Conservation (phyloP, 2,888 invertebrate genomes). For the Erebia palarica region DNA sequence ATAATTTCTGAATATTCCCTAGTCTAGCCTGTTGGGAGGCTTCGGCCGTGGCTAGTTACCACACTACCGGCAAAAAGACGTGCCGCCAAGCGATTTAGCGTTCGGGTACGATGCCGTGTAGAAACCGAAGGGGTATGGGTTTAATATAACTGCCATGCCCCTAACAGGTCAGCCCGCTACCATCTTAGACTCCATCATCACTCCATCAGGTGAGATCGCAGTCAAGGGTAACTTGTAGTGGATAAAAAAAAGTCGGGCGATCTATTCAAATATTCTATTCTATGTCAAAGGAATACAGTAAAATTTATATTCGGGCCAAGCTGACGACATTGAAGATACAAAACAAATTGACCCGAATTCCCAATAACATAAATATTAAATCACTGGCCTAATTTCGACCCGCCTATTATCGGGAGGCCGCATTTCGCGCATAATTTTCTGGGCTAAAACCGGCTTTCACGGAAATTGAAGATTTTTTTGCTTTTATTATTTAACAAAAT, state of each 20-base stretch:
- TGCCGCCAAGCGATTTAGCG: too few species aligned
- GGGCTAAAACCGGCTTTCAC: constrained; percentile 7
- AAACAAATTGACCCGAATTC: constrained; percentile 55
- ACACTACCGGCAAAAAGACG: too few species aligned
- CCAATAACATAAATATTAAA: constrained; percentile 52
- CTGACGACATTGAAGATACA: constrained; percentile 45
- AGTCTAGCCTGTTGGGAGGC: too few species aligned
- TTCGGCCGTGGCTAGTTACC: too few species aligned
- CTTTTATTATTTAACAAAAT: background rate
- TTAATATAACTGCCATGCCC: too few species aligned
- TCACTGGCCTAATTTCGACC: constrained; percentile 39
- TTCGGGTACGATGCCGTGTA: too few species aligned
- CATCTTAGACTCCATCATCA: too few species aligned
- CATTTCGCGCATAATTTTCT: constrained; percentile 12
- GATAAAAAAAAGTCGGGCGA: background rate
- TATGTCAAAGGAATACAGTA: constrained; percentile 26
- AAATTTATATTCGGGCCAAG: constrained; percentile 47
- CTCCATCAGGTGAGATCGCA: too few species aligned
- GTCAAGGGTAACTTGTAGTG: too few species aligned
- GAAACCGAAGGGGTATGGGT: too few species aligned
- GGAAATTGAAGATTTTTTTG: constrained; percentile 3
- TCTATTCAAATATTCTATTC: constrained; percentile 12
- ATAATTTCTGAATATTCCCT: too few species aligned
- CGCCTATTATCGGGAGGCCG: constrained; percentile 21
- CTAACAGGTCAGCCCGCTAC: too few species aligned